Evolutionary conservation across 2,888 invertebrate species (phyloP), one percentile per base, ranked within the genome.

Genomic region (Temnothorax unifasciatus): DNA sequence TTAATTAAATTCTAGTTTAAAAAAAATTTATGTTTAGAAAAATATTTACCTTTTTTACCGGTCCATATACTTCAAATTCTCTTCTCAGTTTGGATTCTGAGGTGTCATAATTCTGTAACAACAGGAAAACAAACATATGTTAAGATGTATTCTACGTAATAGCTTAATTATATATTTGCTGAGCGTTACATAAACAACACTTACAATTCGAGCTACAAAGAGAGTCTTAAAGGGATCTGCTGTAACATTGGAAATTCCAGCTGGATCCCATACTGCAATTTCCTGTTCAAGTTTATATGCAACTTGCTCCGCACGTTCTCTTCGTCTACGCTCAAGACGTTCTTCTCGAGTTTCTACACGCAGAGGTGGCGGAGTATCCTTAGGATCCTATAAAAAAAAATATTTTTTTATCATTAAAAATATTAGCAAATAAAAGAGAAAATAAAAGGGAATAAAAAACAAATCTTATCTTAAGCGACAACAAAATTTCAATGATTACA

Each of bases 201-300:
- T 97, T 95, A 99, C 99, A 95, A 99, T 97, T 95, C 99, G 96
- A 25, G 99, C 99, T 88, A 99, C 97, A 95, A 99, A 99, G 9
- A 99, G 96, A 0, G 99, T 99, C 95, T 99, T 99, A 95, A 99
- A 99, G 0, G 99, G 99, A 95, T 99, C 99, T 11, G 97, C 96
- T 0, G 99, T 99, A 0, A 97, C 97, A 91, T 96, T 96, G 3
- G 97, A 95, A 64, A 97, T 97, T 82, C 97, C 96, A 68, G 97
- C 96, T 0, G 99, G 99, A 95, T 99, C 98, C 99, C 99, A 99
- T 73, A 98, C 96, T 0, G 99, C 99, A 84, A 99, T 99, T 95
- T 99, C 99, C 94, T 99, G 99, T 95, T 99, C 99, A 74, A 99
- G 95, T 95, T 99, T 99, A 95, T 99, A 99, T 0, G 99, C 99